phyloP scores from a whole-genome alignment of 2,888 invertebrate species.

The Dromius quadrimaculatus region DNA sequence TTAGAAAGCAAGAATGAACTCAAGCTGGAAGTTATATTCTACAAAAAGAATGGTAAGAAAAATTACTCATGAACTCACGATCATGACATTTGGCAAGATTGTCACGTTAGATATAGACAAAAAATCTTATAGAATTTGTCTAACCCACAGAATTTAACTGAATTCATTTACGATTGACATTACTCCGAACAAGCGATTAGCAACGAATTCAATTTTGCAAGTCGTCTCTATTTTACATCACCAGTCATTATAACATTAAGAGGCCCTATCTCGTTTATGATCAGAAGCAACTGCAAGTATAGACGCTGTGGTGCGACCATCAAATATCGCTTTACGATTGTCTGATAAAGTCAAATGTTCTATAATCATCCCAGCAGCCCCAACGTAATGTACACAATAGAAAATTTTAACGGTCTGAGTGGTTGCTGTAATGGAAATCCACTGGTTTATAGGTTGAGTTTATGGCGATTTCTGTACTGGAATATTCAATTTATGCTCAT shows the following conservation, averaged over 20 bases:
- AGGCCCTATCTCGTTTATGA: conserved; percentile 38
- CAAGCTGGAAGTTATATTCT: conserved; percentile 93
- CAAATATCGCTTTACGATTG: conserved; percentile 46
- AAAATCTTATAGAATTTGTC: too few relatives aligned
- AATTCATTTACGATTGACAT: background rate
- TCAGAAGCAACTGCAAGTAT: conserved; percentile 14
- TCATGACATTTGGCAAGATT: background rate
- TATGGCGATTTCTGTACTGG: too few relatives aligned
- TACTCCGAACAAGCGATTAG: background rate
- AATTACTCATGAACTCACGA: background rate
- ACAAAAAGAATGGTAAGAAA: conserved; percentile 90
- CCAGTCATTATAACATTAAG: background rate
- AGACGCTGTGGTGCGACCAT: conserved; percentile 10
- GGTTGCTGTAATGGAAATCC: too few relatives aligned
- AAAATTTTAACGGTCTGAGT: conserved; percentile 9
- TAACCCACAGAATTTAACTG: background rate
- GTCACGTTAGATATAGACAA: too few relatives aligned
- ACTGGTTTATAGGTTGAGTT: too few relatives aligned
- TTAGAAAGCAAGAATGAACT: conserved; percentile 91
- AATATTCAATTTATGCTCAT: too few relatives aligned
- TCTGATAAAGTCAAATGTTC: conserved; percentile 41
- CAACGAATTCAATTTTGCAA: conserved; percentile 1
- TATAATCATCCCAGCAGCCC: conserved; percentile 29
- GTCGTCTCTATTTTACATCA: background rate
- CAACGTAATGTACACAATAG: conserved; percentile 3